A percentile compares a stretch with the other conserved stretches of the same genome.
These are phyloP conservation scores for Colostygia pectinataria DNA, from an alignment of 2,888 invertebrate species.

Conservation along the genomic window DNA sequence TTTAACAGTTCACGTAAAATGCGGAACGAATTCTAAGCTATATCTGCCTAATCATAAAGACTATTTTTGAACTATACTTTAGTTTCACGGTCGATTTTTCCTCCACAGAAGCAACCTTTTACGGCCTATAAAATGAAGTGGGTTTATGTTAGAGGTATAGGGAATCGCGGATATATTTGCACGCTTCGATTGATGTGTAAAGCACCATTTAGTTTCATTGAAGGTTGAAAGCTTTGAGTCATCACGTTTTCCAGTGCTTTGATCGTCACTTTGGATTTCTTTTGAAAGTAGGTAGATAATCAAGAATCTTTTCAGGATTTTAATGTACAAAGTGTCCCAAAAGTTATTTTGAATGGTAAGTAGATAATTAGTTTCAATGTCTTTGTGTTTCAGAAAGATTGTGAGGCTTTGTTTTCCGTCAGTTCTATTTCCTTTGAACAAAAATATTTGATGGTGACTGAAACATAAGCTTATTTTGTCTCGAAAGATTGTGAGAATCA, in stretches of 20 bases:
- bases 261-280: constrained; percentile 27
- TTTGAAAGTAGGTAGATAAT: constrained; percentile 27
- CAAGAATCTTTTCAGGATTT: neutral
- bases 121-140: constrained; percentile 35
- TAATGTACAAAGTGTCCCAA: neutral
- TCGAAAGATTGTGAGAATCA: no score
- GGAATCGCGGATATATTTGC: constrained; percentile 26
- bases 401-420: no score
- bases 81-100: constrained; percentile 9
- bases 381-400: neutral
- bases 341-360: constrained; percentile 2
- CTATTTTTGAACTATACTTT: constrained; percentile 4
- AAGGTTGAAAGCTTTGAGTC: constrained; percentile 22
- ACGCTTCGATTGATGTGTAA: constrained; percentile 22
- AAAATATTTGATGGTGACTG: no score
- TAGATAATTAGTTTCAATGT: neutral
- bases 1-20: neutral
- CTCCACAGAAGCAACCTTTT: constrained; percentile 21
- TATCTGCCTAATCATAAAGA: neutral
- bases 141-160: constrained; percentile 26
- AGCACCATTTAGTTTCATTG: constrained; percentile 21
- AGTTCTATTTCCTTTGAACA: no score
- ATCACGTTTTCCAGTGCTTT: constrained; percentile 21
- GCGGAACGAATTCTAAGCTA: neutral
- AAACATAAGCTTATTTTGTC: no score